phyloP scores from a whole-genome alignment of 1,140 invertebrate genomes.

The Saxidomus purpurata region DNA sequence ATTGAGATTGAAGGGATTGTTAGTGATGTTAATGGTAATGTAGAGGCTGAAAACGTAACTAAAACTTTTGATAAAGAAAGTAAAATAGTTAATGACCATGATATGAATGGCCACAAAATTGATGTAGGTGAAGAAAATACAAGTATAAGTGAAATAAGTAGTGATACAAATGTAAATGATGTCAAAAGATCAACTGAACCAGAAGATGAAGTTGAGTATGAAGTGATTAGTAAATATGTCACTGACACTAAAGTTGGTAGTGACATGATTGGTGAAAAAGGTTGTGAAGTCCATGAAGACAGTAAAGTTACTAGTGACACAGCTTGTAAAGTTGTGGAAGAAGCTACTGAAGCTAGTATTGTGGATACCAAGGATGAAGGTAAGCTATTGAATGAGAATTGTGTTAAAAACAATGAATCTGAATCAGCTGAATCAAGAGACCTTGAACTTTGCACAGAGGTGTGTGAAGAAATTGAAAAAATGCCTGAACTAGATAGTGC shows the following conservation, averaged over 20 bases:
- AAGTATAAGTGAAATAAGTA: not conserved
- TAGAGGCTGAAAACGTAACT: not conserved
- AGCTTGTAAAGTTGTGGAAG: too few species aligned
- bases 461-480: not conserved
- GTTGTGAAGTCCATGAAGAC: too few species aligned
- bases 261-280: too few species aligned
- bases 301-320: too few species aligned
- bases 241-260: too few species aligned
- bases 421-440: not conserved
- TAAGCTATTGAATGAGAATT: not conserved
- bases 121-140: not conserved
- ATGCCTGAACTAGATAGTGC: not conserved
- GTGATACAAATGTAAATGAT: not conserved
- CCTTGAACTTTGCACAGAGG: not conserved
- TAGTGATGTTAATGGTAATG: not conserved
- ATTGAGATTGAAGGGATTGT: not conserved
- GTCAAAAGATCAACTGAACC: not conserved
- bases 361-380: not conserved
- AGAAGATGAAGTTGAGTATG: not conserved
- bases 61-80: not conserved
- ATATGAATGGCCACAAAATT: not conserved
- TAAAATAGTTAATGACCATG: too few species aligned
- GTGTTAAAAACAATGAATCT: too few species aligned
- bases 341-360: not conserved
- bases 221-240: not conserved